Conservation (phyloP, 2,797 vertebrate genomes). For the Rousettus madagascariensis region DNA sequence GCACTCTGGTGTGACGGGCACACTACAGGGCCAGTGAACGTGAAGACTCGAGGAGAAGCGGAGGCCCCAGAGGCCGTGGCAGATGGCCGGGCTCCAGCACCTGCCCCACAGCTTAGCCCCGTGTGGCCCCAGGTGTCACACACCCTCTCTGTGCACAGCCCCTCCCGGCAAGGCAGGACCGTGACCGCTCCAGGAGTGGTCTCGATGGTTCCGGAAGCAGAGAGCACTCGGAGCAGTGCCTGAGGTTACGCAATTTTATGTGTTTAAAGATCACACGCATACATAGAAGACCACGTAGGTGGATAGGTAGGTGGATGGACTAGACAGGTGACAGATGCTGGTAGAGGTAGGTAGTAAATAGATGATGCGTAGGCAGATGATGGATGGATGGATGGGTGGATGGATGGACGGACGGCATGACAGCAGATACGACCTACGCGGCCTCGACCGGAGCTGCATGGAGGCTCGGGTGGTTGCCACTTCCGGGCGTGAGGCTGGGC, state of each 20-base stretch:
- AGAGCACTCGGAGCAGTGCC: rapidly evolving
- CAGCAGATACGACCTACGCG: rapidly evolving
- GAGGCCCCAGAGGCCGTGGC: too few relatives aligned
- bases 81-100: rapidly evolving
- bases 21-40: rapidly evolving
- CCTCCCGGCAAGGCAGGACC: background rate
- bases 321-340: too few relatives aligned
- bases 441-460: background rate
- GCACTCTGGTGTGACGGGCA: rapidly evolving
- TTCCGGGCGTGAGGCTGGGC: rapidly evolving
- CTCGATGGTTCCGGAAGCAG: rapidly evolving
- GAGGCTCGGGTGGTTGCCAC: rapidly evolving
- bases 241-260: rapidly evolving
- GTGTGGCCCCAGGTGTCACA: too few relatives aligned
- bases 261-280: background rate
- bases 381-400: background rate
- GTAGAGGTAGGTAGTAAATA: too few relatives aligned
- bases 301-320: too few relatives aligned
- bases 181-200: rapidly evolving
- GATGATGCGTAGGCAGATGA: too few relatives aligned
- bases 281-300: rapidly evolving
- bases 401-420: too few relatives aligned
- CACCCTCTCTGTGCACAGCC: rapidly evolving
- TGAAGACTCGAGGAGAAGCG: background rate
- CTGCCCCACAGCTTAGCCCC: background rate